Evolutionary conservation across 2,888 invertebrate species (phyloP).

Genomic region (Lasioglossum villosulum): DNA sequence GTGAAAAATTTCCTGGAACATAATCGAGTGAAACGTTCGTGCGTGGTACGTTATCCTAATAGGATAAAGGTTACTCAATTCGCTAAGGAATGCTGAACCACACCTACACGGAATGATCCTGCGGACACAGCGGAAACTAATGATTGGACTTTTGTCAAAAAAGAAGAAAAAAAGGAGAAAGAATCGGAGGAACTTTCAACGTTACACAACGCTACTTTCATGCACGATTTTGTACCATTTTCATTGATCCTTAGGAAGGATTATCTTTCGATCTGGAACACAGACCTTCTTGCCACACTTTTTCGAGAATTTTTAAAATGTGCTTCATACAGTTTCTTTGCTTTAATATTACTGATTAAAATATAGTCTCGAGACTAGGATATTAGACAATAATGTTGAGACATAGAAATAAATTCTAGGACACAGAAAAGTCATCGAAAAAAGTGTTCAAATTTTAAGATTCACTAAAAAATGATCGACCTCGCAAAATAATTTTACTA

Average conservation of each 20-base stretch:
- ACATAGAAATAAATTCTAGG: not conserved
- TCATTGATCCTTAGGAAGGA: not conserved
- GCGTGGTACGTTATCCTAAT: not conserved
- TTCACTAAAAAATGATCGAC: not conserved
- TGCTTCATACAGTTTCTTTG: not conserved
- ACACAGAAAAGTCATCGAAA: not conserved
- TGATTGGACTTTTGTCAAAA: not conserved
- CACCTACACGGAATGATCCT: not conserved
- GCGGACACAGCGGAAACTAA: not conserved
- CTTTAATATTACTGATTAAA: not conserved
- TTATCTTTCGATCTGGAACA: not conserved
- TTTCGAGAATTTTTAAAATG: not conserved
- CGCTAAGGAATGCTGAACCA: not conserved
- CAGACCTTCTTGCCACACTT: not conserved
- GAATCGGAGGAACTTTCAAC: conserved; percentile 49
- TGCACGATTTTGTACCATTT: conserved; percentile 2
- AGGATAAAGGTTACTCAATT: not conserved
- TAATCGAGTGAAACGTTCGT: not conserved
- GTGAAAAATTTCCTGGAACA: not conserved
- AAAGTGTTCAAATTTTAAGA: not conserved
- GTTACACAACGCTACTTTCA: conserved; percentile 6
- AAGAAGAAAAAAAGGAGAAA: not conserved
- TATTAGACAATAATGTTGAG: not conserved
- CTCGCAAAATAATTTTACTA: not conserved
- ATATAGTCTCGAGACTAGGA: not conserved